These are phyloP conservation scores for Orbicella faveolata DNA, from an alignment of 64 coral and sea anemone genomes.

Conservation along the genomic window DNA sequence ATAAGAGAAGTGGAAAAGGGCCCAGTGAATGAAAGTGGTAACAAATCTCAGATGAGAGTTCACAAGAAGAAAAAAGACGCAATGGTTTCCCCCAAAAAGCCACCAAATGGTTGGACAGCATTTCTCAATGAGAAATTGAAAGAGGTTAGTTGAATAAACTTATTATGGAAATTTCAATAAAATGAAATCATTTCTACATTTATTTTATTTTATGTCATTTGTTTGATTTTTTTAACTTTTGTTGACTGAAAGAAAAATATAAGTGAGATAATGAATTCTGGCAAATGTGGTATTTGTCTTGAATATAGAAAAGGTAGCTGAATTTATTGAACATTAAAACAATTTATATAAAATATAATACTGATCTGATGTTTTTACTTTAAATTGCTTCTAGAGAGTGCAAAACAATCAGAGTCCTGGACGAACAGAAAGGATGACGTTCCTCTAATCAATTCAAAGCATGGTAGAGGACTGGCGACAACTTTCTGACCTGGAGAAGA, in stretches of 20 bases:
- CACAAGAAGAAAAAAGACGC: background rate
- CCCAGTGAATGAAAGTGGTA: background rate
- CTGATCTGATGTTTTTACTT: background rate
- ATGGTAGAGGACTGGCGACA: background rate
- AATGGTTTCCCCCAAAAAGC: background rate
- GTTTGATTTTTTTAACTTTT: no score
- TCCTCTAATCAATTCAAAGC: background rate
- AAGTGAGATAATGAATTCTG: no score
- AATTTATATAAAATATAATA: no score
- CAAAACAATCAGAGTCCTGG: background rate
- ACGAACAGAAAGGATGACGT: background rate
- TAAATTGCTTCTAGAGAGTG: background rate
- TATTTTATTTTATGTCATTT: no score
- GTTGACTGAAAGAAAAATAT: no score
- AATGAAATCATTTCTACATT: no score
- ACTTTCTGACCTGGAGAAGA: background rate
- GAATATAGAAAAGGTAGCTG: no score
- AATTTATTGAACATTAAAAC: no score
- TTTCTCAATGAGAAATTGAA: background rate
- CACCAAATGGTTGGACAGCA: conserved; percentile 1
- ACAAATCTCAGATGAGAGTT: background rate
- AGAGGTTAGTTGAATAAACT: background rate
- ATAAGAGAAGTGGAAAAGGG: background rate
- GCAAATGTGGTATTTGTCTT: no score
- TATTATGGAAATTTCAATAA: background rate